Evolutionary conservation across 1,140 invertebrate genomes (phyloP), one percentile per base, ranked within the genome.

Genomic region (Physella acuta): DNA sequence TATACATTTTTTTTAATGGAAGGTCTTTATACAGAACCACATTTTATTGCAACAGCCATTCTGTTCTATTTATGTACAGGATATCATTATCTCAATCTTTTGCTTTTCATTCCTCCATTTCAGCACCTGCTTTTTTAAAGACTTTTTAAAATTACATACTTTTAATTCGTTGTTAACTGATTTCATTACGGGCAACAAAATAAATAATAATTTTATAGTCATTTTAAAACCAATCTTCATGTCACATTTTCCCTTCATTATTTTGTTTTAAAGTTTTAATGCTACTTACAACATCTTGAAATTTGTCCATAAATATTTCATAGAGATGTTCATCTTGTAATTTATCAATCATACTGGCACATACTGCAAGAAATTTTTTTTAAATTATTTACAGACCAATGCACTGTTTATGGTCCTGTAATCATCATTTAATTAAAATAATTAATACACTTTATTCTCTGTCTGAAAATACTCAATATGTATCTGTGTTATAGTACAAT

Each of bases 261-360:
- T n/a, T 14, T 24, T 24, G 5, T 55, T 8, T 55, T 55, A 30
- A 5, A 8, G 53, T 24, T 30, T 14, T 24, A 55, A 55, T 55
- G 28, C 28, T 5, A 33, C 51, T 51, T 52, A 52, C 62, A 4
- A 28, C 28, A 49, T 11, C 31, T 24, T 33, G 62, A 44, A 64
- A 64, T 36, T 52, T 64, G 26, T 64, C 62, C 26, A 64, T 53
- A 16, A 64, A 52, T 2, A 53, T 52, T 36, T 53, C 39, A 64
- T 31, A 64, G 49, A 53, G 20, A 11, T 17, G 24, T n/a, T 61
- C 59, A 61, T 61, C 59, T 31, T 53, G 31, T 14, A 64, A 49
- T 53, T 24, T 49, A 17, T 64, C 5, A 53, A 64, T 44, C 36
- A 61, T 1, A 33, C 14, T 24, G 2, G 33, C 62, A 64, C 30